Evolutionary conservation across 2,888 invertebrate species (phyloP), one percentile per base, ranked within the genome.

Genomic region (Dicyrtoma fusca): DNA sequence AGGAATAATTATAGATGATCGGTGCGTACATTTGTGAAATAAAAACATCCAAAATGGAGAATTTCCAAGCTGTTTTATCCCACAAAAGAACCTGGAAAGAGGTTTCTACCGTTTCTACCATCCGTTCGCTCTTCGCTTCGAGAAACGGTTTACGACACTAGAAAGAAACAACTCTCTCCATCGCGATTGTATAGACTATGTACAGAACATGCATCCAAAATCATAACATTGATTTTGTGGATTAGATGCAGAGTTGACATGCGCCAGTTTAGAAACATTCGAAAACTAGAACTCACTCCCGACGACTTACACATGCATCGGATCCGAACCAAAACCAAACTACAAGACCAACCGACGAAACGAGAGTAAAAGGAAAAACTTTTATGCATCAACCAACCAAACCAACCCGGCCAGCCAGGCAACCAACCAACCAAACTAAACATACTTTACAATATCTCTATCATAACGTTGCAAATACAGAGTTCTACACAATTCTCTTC

Each of bases 191-290:
- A 34, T 42, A 66, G 51, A 42, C 66, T 66, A 26, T 51, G 34
- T 26, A 65, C 69, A 53, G 53, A 69, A 69, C 69, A 71, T 65
- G 72, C 69, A 72, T 61, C 64, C 66, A 73, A 73, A 71, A 77
- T 76, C 75, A 78, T 74, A 77, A 77, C 78, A 78, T 78, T 78
- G 78, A 78, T 78, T 78, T 78, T 78, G 75, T 73, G 77, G 77
- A 77, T 78, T 78, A 63, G 47, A 63, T 63, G 11, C 63, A 23
- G 72, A 59, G 53, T 64, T 71, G 64, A 21, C 70, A 70, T 70
- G 70, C 70, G 70, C 70, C 62, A 61, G 4, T 34, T 34, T 34
- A 8, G 34, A 34, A 34, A 8, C 62, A 62, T 61, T 70, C 70
- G 21, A 63, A 23, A 62, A 62, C 62, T 62, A 45, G 62, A 62